Percentiles rank a stretch among this genome's conserved stretches.
Evolutionary conservation across 1,140 invertebrate genomes (phyloP).

Genomic region (Drosophila nasuta): DNA sequence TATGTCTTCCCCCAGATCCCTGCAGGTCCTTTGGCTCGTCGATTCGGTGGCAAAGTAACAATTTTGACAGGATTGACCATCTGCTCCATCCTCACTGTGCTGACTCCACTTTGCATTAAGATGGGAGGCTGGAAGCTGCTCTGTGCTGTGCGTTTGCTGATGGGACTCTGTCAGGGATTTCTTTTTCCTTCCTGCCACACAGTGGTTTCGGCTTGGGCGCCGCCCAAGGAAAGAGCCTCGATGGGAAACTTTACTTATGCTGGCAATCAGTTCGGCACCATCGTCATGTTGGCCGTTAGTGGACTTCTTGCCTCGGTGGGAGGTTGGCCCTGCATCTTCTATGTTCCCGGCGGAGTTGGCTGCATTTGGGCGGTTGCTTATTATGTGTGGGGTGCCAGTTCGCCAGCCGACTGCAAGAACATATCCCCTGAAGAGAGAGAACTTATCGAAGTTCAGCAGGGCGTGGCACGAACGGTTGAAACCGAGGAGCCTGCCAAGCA

Average conservation of each 20-base stretch:
- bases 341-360: constrained; percentile 89
- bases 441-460: constrained; percentile 86
- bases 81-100: constrained; percentile 84
- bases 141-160: constrained; percentile 88
- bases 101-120: constrained; percentile 73
- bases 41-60: constrained; percentile 87
- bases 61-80: constrained; percentile 21
- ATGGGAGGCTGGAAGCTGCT: constrained; percentile 87
- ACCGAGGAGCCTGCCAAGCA: not conserved
- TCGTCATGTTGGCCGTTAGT: constrained; percentile 88
- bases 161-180: constrained; percentile 92
- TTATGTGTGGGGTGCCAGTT: constrained; percentile 87
- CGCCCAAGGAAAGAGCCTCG: constrained; percentile 86
- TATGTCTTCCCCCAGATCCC: constrained; percentile 86
- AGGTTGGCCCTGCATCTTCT: constrained; percentile 92
- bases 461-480: not conserved
- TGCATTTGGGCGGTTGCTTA: constrained; percentile 88
- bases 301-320: constrained; percentile 87
- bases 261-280: constrained; percentile 90
- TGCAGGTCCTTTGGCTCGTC: constrained; percentile 88
- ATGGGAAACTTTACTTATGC: constrained; percentile 86
- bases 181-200: constrained; percentile 91
- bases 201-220: constrained; percentile 91
- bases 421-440: constrained; percentile 87
- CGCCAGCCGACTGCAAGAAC: constrained; percentile 87